Base-by-base conservation (phyloP, 2,113 vertebrate species). In the Lepus europaeus region DNA sequence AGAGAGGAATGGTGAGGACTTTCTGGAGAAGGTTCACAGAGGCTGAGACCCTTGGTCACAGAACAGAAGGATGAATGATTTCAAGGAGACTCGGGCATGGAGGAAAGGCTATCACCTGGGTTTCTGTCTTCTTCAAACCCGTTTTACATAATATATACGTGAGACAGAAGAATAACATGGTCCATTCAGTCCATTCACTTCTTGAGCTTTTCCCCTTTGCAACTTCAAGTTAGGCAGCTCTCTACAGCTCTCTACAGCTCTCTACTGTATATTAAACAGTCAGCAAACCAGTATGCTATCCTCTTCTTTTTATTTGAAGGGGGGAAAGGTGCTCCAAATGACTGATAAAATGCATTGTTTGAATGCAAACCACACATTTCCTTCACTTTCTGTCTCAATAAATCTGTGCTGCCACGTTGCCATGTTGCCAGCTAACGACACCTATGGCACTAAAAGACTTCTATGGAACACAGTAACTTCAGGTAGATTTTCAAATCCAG, bases 301-400 rank as follows among this genome's bases (percentile, higher is more conserved):
- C n/a, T 86, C 45, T 51, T 29, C 36, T 83, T 92, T 73, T 63
- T 29, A 59, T 76, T 56, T 84, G 81, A 72, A 73, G 56, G 6
- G 33, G 19, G 51, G 45, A 8, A 33, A 82, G 61, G 4, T n/a
- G 23, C 61, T 78, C 51, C 87, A 89, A 85, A 77, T 22, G 29
- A 85, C 19, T 11, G 5, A 45, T 51, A 69, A 94, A 92, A 87
- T 33, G 6, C 45, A 70, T 53, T 63, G 9, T 66, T 64, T 88
- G 33, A 45, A 93, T 77, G 33, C 74, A 76, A 85, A 81, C 19
- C 81, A 84, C 68, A n/a, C 5, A 53, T 78, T 84, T 68, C n/a
- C 70, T 63, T 81, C 17, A 39, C 31, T 36, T 91, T 33, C 45
- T 79, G 64, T 95, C 85, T 87, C 90, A 88, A 76, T 84, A 95